These are phyloP conservation scores for Calliopum simillimum DNA, from an alignment of 2,888 invertebrate species.

Conservation along the genomic window DNA sequence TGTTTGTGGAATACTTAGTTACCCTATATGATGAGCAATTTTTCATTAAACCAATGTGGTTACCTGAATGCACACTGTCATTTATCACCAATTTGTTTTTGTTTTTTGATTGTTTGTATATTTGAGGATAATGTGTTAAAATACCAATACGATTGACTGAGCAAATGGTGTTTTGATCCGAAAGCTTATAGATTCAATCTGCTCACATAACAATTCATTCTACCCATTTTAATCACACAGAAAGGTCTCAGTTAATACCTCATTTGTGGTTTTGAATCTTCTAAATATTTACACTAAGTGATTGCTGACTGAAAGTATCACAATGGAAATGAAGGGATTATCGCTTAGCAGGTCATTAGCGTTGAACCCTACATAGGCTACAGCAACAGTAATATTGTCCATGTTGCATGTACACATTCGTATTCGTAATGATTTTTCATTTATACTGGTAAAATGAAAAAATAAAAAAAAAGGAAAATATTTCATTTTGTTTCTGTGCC, in stretches of 20 bases:
- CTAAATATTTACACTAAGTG: slow-evolving; percentile 54
- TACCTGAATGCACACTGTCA: slow-evolving; percentile 21
- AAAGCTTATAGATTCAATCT: slow-evolving; percentile 47
- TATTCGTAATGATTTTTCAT: no score
- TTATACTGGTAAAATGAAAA: no score
- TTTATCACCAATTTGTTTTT: slow-evolving; percentile 55
- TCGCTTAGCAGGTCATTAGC: no score
- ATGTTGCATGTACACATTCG: no score
- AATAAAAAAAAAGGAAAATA: no score
- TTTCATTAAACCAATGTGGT: background rate
- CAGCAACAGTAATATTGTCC: no score
- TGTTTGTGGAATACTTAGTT: no score
- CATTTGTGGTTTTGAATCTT: slow-evolving; percentile 47
- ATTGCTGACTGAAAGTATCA: background rate
- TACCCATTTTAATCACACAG: no score
- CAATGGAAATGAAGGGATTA: no score
- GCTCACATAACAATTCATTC: background rate
- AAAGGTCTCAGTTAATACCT: no score
- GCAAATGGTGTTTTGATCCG: slow-evolving; percentile 48
- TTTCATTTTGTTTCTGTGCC: no score
- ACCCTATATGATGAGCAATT: background rate
- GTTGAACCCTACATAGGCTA: no score
- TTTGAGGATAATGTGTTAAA: slow-evolving; percentile 63
- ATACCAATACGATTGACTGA: slow-evolving; percentile 52
- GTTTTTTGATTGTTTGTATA: slow-evolving; percentile 62